phyloP scores from a whole-genome alignment of 2,888 invertebrate species.

The Osmoderma eremita region DNA sequence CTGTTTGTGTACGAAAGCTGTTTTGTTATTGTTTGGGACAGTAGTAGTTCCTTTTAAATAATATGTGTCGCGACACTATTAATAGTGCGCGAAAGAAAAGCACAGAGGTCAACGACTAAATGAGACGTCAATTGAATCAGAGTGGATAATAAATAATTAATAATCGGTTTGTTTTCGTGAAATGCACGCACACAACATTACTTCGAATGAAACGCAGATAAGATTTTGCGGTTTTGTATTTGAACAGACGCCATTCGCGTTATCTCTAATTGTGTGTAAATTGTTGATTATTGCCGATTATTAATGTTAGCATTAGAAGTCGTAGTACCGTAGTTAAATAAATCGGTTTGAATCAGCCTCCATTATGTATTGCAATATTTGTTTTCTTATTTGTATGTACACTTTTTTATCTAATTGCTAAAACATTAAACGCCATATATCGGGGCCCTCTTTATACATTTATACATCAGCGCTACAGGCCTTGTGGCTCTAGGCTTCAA shows the following conservation, averaged over 20 bases:
- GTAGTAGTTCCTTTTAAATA: neutral
- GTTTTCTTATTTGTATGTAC: no score
- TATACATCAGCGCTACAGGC: no score
- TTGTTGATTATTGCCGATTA: conserved; percentile 8
- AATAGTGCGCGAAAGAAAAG: no score
- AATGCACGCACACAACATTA: neutral
- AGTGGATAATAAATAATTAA: neutral
- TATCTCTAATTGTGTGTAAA: conserved; percentile 8
- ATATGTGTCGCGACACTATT: neutral
- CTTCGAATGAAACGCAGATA: neutral
- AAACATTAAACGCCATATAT: no score
- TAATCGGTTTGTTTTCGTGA: conserved; percentile 11
- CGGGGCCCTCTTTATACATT: no score
- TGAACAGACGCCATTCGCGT: conserved; percentile 2
- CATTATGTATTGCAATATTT: no score
- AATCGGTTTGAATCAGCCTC: neutral
- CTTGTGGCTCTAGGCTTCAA: no score
- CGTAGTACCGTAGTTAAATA: conserved; percentile 4
- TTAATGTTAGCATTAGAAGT: neutral
- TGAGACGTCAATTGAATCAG: conserved; percentile 15
- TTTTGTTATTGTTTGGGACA: neutral
- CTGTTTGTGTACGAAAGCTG: neutral
- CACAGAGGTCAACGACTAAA: conserved; percentile 18
- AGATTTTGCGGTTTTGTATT: conserved; percentile 11
- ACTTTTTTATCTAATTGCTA: neutral